Conservation (phyloP, 2,797 vertebrate species). For the Galagoides demidoff region DNA sequence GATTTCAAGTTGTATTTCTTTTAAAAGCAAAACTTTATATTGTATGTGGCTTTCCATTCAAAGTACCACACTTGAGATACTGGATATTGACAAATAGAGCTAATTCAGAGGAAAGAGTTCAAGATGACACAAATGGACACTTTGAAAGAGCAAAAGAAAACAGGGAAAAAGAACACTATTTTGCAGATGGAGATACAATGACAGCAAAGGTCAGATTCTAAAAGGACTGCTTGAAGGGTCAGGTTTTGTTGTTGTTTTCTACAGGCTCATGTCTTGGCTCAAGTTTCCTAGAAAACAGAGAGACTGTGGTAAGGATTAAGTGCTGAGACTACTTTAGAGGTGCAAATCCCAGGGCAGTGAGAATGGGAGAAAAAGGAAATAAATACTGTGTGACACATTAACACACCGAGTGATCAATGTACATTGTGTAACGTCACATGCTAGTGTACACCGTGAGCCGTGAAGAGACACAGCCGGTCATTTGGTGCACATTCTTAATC, state of each 20-base stretch:
- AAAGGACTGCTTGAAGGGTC: background rate
- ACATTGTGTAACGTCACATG: background rate
- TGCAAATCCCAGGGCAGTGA: background rate
- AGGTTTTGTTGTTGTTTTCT: background rate
- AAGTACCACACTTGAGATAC: background rate
- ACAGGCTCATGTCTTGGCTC: background rate
- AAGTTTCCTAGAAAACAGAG: background rate
- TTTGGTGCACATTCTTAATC: background rate
- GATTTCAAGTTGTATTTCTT: background rate
- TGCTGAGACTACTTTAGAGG: background rate
- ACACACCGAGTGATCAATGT: background rate
- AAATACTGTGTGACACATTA: background rate
- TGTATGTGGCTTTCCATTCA: background rate
- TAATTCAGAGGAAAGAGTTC: slow-evolving; percentile 32
- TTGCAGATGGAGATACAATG: background rate
- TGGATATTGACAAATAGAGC: background rate
- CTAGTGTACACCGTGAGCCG: background rate
- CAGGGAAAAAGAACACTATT: background rate
- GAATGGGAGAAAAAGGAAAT: background rate
- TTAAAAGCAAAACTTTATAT: background rate
- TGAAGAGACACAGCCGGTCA: background rate
- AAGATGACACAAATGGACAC: background rate
- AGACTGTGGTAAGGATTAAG: background rate
- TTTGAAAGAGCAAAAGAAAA: background rate
- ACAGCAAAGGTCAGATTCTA: slow-evolving; percentile 7